Percentiles rank a stretch among this genome's conserved stretches.
Evolutionary conservation across 2,113 vertebrate genomes (phyloP).

Genomic region (Todiramphus chloris): DNA sequence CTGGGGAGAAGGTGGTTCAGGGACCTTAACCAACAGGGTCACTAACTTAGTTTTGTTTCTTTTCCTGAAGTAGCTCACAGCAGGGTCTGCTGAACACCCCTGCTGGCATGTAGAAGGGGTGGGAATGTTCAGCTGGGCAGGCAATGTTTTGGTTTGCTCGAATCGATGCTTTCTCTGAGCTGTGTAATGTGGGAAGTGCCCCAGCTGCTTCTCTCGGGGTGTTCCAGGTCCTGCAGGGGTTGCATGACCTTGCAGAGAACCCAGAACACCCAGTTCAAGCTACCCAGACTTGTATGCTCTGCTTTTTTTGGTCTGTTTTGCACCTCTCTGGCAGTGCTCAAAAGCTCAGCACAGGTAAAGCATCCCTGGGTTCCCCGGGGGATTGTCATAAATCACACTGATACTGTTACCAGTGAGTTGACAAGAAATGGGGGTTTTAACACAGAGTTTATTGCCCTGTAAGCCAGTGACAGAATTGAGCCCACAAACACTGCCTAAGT

Average conservation of each 20-base stretch:
- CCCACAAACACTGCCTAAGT: neutral
- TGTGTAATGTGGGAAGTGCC: neutral
- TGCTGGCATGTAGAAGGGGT: neutral
- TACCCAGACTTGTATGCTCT: neutral
- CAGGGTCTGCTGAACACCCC: neutral
- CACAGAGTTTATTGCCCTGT: neutral
- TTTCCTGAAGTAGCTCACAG: neutral
- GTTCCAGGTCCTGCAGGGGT: neutral
- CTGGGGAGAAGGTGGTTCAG: neutral
- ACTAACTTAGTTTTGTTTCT: neutral
- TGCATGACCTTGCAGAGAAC: neutral
- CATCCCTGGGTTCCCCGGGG: neutral
- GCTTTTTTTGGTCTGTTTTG: neutral
- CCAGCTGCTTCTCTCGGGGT: fast-evolving
- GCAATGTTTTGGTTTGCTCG: neutral
- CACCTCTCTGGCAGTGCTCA: neutral
- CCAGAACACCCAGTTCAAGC: neutral
- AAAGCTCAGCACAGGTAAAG: neutral
- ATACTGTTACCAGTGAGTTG: neutral
- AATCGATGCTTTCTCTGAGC: neutral
- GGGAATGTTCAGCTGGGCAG: neutral
- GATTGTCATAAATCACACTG: neutral
- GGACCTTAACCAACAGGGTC: neutral
- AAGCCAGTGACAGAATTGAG: neutral
- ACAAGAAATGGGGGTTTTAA: neutral